Conservation (phyloP, 2,888 invertebrate species). For the Omphaloscelis lunosa region DNA sequence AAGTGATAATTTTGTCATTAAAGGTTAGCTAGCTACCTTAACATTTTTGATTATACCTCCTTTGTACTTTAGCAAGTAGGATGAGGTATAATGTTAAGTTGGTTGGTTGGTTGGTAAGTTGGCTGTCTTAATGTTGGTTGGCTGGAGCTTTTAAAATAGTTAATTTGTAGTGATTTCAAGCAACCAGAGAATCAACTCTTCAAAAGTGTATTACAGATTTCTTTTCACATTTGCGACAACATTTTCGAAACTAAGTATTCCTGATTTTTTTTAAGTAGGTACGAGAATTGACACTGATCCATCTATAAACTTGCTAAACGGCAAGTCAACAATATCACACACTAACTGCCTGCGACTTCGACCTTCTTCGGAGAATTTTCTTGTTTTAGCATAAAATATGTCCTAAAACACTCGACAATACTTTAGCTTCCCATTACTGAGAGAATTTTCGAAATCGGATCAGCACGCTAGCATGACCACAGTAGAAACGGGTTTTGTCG, state of each 20-base stretch:
- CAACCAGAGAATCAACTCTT: too few species aligned
- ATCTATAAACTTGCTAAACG: not conserved
- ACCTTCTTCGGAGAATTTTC: not conserved
- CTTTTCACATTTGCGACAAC: not conserved
- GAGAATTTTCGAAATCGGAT: not conserved
- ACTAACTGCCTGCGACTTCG: not conserved
- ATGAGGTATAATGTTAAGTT: too few species aligned
- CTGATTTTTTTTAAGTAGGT: too few species aligned
- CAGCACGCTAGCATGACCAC: too few species aligned
- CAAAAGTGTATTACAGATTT: not conserved
- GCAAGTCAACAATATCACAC: not conserved
- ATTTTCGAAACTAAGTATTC: too few species aligned
- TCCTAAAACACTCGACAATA: not conserved
- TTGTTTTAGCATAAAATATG: not conserved
- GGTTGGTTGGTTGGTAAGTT: too few species aligned
- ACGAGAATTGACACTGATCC: not conserved
- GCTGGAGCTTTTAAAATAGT: not conserved
- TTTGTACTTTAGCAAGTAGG: too few species aligned
- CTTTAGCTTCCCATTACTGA: not conserved
- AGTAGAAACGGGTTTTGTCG: too few species aligned
- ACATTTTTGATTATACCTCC: not conserved
- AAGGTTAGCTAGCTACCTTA: not conserved
- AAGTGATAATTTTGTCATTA: not conserved
- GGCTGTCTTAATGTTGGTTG: too few species aligned
- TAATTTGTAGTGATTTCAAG: not conserved